Evolutionary conservation across 23 tunicate genomes (phyloP).

Genomic region (Diplosoma virens): DNA sequence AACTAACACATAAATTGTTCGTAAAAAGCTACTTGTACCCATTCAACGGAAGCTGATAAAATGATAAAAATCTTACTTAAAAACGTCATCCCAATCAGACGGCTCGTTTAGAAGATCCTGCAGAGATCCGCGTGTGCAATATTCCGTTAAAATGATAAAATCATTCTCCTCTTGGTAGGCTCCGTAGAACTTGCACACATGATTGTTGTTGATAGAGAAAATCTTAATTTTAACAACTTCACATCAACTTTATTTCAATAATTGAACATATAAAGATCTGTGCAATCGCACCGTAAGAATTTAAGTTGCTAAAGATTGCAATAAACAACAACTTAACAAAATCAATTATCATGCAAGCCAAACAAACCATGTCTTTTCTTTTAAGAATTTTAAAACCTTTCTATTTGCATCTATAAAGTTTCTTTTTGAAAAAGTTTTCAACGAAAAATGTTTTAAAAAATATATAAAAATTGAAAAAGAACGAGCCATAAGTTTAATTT

Average conservation of each 20-base stretch:
- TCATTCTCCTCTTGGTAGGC: conserved; percentile 37
- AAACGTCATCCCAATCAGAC: conserved; percentile 64
- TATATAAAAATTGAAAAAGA: too few species aligned
- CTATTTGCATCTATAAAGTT: too few species aligned
- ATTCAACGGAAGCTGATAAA: neutral
- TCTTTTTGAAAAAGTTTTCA: too few species aligned
- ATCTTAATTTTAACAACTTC: conserved; percentile 33
- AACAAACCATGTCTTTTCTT: too few species aligned
- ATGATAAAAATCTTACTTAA: conserved; percentile 41
- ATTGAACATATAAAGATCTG: too few species aligned
- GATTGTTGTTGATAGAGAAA: conserved; percentile 58
- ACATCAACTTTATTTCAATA: neutral
- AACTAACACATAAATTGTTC: too few species aligned
- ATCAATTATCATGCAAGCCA: too few species aligned
- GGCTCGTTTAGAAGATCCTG: conserved; percentile 53
- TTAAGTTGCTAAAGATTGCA: too few species aligned
- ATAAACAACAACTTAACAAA: too few species aligned
- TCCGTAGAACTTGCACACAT: conserved; percentile 82
- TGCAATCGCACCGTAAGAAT: too few species aligned
- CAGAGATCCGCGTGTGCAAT: conserved; percentile 79
- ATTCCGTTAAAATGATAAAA: conserved; percentile 46
- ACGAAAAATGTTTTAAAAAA: neutral
- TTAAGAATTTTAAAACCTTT: too few species aligned
- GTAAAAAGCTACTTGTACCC: neutral
- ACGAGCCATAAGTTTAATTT: too few species aligned